phyloP scores from a whole-genome alignment of 1,140 invertebrate genomes.

The Wiebesia pumilae region DNA sequence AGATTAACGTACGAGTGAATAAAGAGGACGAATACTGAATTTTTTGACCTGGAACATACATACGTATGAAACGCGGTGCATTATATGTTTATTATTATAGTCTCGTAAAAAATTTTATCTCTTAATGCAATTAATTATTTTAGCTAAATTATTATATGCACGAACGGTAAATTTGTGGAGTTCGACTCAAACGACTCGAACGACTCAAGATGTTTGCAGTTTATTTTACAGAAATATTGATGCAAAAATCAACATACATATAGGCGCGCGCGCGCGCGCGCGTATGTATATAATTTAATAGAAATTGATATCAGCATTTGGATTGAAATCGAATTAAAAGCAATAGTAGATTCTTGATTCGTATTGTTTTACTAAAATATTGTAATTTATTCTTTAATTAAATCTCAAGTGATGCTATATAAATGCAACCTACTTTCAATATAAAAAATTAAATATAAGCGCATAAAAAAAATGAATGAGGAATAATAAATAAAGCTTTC shows the following conservation, averaged over 20 bases:
- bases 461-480: background rate
- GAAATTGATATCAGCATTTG: background rate
- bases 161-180: background rate
- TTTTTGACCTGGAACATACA: background rate
- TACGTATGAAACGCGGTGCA: too few species aligned
- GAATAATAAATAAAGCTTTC: background rate
- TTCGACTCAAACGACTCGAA: background rate
- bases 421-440: background rate
- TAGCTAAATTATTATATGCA: background rate
- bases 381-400: too few species aligned
- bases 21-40: background rate
- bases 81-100: too few species aligned
- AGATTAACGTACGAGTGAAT: background rate
- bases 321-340: background rate
- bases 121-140: background rate
- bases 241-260: background rate
- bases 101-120: background rate
- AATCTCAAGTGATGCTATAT: too few species aligned
- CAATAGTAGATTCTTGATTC: background rate
- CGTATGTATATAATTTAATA: background rate
- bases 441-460: background rate
- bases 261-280: too few species aligned
- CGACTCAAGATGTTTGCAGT: background rate
- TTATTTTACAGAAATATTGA: background rate
- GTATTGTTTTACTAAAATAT: background rate